Evolutionary conservation across 2,113 vertebrate species (phyloP).

Genomic region (Sebastes fasciatus): DNA sequence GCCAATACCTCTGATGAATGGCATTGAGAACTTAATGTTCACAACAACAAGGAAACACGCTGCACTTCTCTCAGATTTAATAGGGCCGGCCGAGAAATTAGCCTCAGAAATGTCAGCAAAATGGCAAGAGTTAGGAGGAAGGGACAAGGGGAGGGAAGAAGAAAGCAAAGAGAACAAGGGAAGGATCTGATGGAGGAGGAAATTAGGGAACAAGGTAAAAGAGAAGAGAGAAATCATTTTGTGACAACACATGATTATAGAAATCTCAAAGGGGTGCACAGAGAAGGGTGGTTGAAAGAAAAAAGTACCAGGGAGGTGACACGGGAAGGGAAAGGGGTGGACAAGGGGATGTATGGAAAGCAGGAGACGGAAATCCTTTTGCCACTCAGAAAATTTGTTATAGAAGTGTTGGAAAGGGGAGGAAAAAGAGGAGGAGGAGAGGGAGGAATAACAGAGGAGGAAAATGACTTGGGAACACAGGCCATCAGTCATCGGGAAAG

Average conservation of each 20-base stretch:
- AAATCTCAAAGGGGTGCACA: constrained; percentile 45
- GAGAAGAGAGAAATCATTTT: constrained; percentile 19
- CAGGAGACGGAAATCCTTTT: constrained; percentile 40
- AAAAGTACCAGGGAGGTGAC: constrained; percentile 20
- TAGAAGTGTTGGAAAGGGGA: constrained; percentile 41
- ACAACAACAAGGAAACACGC: constrained; percentile 19
- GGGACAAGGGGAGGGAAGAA: neutral
- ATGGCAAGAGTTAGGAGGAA: constrained; percentile 4
- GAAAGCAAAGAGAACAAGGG: constrained; percentile 8
- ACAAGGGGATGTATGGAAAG: constrained; percentile 25
- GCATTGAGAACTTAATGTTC: neutral
- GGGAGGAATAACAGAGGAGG: constrained; percentile 58
- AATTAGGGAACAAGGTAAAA: neutral
- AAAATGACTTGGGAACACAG: constrained; percentile 65
- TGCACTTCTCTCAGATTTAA: constrained; percentile 18
- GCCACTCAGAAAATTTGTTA: constrained; percentile 56
- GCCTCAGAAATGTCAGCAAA: constrained; percentile 43
- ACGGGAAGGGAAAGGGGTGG: constrained; percentile 18
- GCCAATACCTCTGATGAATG: neutral
- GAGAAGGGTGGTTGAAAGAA: constrained; percentile 14
- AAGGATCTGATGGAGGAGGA: neutral
- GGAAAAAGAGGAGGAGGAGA: constrained; percentile 13
- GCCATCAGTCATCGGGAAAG: constrained; percentile 74
- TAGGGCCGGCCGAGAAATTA: constrained; percentile 25
- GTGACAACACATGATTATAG: constrained; percentile 37